Conservation (phyloP, 2,888 invertebrate genomes). For the Octodonta nipae region DNA sequence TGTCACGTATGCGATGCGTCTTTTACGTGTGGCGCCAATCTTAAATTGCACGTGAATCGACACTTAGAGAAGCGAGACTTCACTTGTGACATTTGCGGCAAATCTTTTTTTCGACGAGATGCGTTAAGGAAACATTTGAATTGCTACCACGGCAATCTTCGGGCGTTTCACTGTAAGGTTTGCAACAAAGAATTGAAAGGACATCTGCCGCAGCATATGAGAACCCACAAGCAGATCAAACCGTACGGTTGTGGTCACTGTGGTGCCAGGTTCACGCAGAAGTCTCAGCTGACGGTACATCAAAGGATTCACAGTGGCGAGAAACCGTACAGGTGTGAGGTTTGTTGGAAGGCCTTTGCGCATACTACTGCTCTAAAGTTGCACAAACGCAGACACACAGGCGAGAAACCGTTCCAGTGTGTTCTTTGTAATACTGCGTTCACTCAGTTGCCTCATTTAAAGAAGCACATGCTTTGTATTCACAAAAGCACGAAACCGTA, state of each 20-base stretch:
- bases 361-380: slow-evolving; percentile 76
- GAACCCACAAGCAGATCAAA: slow-evolving; percentile 62
- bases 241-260: slow-evolving; percentile 69
- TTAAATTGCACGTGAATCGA: slow-evolving; percentile 50
- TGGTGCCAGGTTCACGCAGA: slow-evolving; percentile 66
- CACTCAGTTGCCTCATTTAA: slow-evolving; percentile 73
- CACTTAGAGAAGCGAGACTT: slow-evolving; percentile 65
- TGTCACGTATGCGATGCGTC: slow-evolving; percentile 59
- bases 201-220: slow-evolving; percentile 69
- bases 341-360: slow-evolving; percentile 66
- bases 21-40: slow-evolving; percentile 52
- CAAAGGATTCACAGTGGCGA: slow-evolving; percentile 74
- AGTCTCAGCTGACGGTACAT: slow-evolving; percentile 73
- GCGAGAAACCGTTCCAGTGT: slow-evolving; percentile 71
- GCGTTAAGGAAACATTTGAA: slow-evolving; percentile 63
- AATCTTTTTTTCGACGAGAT: slow-evolving; percentile 60
- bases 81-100: slow-evolving; percentile 68
- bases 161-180: slow-evolving; percentile 64
- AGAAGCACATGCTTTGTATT: slow-evolving; percentile 76
- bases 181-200: slow-evolving; percentile 72
- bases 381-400: slow-evolving; percentile 70
- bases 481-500: slow-evolving; percentile 69
- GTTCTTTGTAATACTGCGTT: slow-evolving; percentile 59
- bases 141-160: slow-evolving; percentile 59
- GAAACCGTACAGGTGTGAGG: slow-evolving; percentile 68